Evolutionary conservation across 2,888 invertebrate genomes (phyloP).

Genomic region (Sussaba pulchella): DNA sequence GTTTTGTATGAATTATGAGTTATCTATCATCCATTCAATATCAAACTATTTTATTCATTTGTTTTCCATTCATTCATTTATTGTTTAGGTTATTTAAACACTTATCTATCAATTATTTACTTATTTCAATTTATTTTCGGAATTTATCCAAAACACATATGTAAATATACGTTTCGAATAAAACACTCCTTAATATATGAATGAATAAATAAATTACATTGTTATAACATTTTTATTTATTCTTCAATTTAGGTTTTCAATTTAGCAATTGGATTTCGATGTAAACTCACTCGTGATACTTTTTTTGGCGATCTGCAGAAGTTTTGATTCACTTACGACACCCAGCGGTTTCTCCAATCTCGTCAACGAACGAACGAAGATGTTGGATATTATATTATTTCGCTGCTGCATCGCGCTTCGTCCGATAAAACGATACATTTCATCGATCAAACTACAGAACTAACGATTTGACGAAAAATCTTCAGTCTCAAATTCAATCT

Average conservation of each 20-base stretch:
- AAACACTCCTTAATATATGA: too few species aligned
- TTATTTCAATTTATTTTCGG: too few species aligned
- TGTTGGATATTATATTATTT: not conserved
- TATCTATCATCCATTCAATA: too few species aligned
- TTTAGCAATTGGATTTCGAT: not conserved
- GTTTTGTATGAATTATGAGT: too few species aligned
- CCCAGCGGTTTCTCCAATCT: constrained; percentile 58
- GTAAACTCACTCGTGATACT: constrained; percentile 69
- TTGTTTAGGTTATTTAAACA: too few species aligned
- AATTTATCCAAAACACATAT: too few species aligned
- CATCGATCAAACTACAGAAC: not conserved
- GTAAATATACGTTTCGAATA: too few species aligned
- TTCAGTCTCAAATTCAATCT: not conserved
- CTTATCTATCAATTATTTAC: too few species aligned
- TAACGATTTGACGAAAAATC: not conserved
- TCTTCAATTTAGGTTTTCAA: not conserved
- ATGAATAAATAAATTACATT: too few species aligned
- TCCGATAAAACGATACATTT: constrained; percentile 50
- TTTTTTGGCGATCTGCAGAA: constrained; percentile 62
- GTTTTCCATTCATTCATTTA: too few species aligned
- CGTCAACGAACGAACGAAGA: constrained; percentile 33
- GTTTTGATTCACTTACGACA: constrained; percentile 64
- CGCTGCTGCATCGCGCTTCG: constrained; percentile 2
- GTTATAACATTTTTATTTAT: too few species aligned
- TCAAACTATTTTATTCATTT: too few species aligned